A percentile compares a stretch with the other conserved stretches of the same genome.
Conservation (phyloP, 2,888 invertebrate species). For the Phlogophora meticulosa region DNA sequence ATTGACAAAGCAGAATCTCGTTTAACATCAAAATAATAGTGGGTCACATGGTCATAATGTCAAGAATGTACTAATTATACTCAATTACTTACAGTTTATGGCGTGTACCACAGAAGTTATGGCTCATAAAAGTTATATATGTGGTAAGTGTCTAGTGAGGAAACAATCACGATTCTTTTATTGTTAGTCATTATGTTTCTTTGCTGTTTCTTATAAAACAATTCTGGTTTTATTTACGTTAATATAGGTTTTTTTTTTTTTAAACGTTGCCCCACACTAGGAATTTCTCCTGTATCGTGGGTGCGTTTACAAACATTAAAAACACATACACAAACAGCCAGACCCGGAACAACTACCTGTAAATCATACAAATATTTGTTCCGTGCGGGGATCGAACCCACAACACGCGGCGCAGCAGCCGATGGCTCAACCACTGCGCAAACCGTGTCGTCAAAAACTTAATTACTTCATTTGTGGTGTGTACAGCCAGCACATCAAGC, state of each 20-base stretch:
- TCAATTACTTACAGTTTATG: constrained; percentile 59
- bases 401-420: too few species aligned
- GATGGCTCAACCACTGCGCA: too few species aligned
- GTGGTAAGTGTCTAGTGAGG: constrained; percentile 24
- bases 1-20: constrained; percentile 38
- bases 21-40: constrained; percentile 50
- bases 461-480: background rate
- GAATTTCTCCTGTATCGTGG: too few species aligned
- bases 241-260: constrained; percentile 6
- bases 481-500: too few species aligned
- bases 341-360: too few species aligned
- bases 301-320: too few species aligned
- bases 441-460: too few species aligned
- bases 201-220: background rate
- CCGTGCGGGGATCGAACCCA: too few species aligned
- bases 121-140: constrained; percentile 55
- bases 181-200: constrained; percentile 30
- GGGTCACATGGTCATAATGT: constrained; percentile 46
- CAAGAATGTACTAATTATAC: constrained; percentile 61
- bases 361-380: too few species aligned
- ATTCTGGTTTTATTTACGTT: background rate
- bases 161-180: constrained; percentile 41
- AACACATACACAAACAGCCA: too few species aligned
- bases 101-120: constrained; percentile 52
- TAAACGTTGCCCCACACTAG: too few species aligned